Evolutionary conservation across 2,797 vertebrate genomes (phyloP).

Genomic region (Esox masquinongy): DNA sequence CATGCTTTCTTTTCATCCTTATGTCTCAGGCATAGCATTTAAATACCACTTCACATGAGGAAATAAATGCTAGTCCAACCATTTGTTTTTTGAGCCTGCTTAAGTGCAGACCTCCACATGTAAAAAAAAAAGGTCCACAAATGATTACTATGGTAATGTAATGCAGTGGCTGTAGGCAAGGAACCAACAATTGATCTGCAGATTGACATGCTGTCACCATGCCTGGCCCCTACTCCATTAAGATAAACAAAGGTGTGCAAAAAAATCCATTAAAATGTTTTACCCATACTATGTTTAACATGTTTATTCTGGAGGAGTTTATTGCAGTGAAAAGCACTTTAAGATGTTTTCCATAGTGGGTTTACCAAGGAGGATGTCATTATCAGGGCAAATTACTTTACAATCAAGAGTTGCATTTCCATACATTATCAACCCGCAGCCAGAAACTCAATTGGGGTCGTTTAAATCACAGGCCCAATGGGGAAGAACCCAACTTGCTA

Average conservation of each 20-base stretch:
- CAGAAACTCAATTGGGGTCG: no score
- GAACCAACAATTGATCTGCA: constrained; percentile 77
- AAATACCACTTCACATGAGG: constrained; percentile 31
- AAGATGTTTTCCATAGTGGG: constrained; percentile 3
- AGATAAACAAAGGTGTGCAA: constrained; percentile 76
- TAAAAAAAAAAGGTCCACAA: constrained; percentile 61
- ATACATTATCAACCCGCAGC: no score
- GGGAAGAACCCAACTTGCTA: no score
- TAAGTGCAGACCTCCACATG: constrained; percentile 45
- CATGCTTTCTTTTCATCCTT: background rate
- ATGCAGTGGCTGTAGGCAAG: constrained; percentile 73
- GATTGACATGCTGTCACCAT: constrained; percentile 79
- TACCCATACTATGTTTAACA: constrained; percentile 46
- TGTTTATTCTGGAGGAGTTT: constrained; percentile 61
- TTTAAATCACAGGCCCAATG: no score
- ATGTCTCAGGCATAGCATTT: background rate
- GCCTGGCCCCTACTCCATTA: constrained; percentile 65
- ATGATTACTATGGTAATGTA: constrained; percentile 79
- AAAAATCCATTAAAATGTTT: constrained; percentile 66
- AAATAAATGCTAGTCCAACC: constrained; percentile 46
- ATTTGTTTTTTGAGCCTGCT: constrained; percentile 47
- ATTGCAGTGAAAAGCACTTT: constrained; percentile 51
- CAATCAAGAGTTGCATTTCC: no score
- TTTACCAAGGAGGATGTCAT: background rate
- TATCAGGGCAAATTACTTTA: constrained; percentile 9